A percentile compares a stretch with the other conserved stretches of the same genome.
These are phyloP conservation scores for Chaunax sp. DNA, from an alignment of 2,797 vertebrate genomes.

Conservation along the genomic window DNA sequence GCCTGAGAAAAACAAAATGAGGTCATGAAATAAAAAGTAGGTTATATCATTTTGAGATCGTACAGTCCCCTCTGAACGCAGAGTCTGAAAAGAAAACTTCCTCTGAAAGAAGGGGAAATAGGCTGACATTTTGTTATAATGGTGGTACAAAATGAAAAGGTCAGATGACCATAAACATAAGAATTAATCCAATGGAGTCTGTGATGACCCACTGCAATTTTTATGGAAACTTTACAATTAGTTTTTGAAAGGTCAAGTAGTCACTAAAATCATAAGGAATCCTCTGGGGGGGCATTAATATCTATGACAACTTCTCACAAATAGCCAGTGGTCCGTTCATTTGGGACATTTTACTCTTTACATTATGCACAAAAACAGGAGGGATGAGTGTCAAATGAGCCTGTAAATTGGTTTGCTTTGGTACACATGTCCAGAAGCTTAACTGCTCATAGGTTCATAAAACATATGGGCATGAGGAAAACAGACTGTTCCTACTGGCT, in stretches of 20 bases:
- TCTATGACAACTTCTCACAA: conserved; percentile 3
- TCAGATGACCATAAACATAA: conserved; percentile 21
- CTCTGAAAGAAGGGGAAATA: neutral
- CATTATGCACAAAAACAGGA: neutral
- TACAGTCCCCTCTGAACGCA: neutral
- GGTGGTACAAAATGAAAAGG: conserved; percentile 17
- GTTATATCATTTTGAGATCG: neutral
- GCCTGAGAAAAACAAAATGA: neutral
- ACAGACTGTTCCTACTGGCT: neutral
- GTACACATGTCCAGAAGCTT: neutral
- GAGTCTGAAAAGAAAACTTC: neutral
- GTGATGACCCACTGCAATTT: conserved; percentile 12
- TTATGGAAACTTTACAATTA: conserved; percentile 15
- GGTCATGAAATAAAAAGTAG: conserved; percentile 1
- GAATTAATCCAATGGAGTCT: conserved; percentile 12
- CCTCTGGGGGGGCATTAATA: conserved; percentile 3
- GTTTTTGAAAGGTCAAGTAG: conserved; percentile 38
- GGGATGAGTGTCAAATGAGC: neutral
- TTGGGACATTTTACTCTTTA: neutral
- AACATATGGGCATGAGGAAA: neutral
- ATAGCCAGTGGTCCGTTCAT: neutral
- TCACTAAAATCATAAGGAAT: conserved; percentile 13
- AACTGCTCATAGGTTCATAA: neutral
- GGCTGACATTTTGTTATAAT: conserved; percentile 16
- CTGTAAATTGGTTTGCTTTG: neutral